phyloP scores from a whole-genome alignment of 2,797 vertebrate genomes.

The Phoeniculus purpureus region DNA sequence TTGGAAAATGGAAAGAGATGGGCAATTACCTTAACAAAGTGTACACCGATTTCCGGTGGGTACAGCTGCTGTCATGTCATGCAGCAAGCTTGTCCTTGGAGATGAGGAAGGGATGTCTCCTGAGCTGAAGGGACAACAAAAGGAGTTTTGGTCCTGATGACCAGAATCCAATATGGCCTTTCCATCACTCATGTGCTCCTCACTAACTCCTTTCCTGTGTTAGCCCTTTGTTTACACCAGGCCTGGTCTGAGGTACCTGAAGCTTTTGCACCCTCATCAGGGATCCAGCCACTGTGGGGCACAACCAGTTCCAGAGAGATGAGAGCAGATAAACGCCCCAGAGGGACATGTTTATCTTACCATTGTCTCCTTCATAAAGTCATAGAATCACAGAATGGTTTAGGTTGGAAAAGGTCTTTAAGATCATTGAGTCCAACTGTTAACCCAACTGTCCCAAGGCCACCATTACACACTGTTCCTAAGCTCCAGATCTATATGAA shows the following conservation, averaged over 20 bases:
- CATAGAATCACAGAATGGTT: no score
- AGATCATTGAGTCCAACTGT: no score
- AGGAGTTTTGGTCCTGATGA: background rate
- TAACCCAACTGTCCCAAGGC: no score
- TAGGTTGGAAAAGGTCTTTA: no score
- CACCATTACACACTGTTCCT: no score
- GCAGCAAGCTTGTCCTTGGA: background rate
- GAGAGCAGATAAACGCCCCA: background rate
- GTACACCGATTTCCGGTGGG: background rate
- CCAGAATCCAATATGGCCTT: background rate
- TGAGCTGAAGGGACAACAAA: background rate
- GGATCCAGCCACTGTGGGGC: background rate
- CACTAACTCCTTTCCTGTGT: background rate
- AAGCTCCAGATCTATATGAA: no score
- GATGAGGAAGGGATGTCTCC: background rate
- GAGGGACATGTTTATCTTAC: background rate
- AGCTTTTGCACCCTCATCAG: background rate
- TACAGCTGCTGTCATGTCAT: background rate
- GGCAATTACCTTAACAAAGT: background rate
- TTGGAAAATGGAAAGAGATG: background rate
- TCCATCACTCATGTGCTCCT: background rate
- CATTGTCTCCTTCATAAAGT: background rate
- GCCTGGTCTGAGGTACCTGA: background rate
- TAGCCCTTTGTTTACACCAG: background rate
- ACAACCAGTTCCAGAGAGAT: rapidly evolving